Percentiles rank a stretch among this genome's conserved stretches.
Evolutionary conservation across 2,888 invertebrate species (phyloP).

Genomic region (Blomia tropicalis): DNA sequence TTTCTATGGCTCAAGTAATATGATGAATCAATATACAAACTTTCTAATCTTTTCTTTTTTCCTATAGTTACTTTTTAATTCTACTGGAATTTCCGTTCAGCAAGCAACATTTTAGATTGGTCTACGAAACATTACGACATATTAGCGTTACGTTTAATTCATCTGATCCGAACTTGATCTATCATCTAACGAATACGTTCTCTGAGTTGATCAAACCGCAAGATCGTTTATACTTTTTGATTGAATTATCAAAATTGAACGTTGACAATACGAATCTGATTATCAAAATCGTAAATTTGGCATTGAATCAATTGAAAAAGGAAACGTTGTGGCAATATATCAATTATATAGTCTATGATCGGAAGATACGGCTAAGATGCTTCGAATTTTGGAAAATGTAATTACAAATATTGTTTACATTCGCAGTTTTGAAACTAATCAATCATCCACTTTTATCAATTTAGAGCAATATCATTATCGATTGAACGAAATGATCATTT

Average conservation of each 20-base stretch:
- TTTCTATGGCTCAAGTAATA: slow-evolving; percentile 21
- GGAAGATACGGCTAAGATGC: slow-evolving; percentile 19
- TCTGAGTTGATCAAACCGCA: neutral
- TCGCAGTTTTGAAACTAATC: neutral
- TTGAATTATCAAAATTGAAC: slow-evolving; percentile 17
- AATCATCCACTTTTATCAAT: neutral
- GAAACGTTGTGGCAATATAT: slow-evolving; percentile 20
- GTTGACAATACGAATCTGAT: slow-evolving; percentile 15
- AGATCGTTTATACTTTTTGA: slow-evolving; percentile 15
- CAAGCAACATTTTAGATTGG: neutral
- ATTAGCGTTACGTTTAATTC: slow-evolving; percentile 16
- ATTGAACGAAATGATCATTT: slow-evolving; percentile 23
- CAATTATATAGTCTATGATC: slow-evolving; percentile 14
- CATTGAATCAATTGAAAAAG: neutral
- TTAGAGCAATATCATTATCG: slow-evolving; percentile 21
- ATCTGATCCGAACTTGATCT: slow-evolving; percentile 18
- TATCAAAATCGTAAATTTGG: neutral
- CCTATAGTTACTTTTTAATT: slow-evolving; percentile 16
- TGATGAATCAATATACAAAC: neutral
- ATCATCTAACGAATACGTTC: slow-evolving; percentile 13
- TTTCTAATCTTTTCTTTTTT: neutral
- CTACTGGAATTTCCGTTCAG: slow-evolving; percentile 11
- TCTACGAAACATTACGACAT: slow-evolving; percentile 17
- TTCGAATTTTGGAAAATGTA: slow-evolving; percentile 23
- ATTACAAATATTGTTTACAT: neutral